Evolutionary conservation across 1,140 invertebrate species (phyloP).

Genomic region (Stegodyphus mimosarum): DNA sequence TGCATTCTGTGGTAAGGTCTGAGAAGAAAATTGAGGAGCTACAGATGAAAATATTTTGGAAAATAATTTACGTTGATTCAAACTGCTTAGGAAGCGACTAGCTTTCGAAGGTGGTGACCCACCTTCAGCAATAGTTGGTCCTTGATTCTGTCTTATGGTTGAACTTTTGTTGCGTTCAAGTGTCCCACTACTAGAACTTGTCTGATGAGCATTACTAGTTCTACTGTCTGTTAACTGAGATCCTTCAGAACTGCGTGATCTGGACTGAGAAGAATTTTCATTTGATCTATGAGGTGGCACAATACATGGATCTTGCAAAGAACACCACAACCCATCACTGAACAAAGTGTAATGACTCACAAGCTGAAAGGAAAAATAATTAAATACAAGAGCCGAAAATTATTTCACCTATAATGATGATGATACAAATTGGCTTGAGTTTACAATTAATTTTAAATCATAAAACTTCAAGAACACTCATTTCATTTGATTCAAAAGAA

Average conservation of each 20-base stretch:
- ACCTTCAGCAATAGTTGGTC: slow-evolving; percentile 14
- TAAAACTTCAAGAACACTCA: too few relatives aligned
- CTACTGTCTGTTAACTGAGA: slow-evolving; percentile 4
- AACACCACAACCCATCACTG: slow-evolving; percentile 65
- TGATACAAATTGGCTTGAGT: too few relatives aligned
- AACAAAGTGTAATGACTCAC: slow-evolving; percentile 65
- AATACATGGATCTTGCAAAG: slow-evolving; percentile 64
- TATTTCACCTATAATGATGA: too few relatives aligned
- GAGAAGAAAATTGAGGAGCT: slow-evolving; percentile 54
- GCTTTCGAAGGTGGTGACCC: slow-evolving; percentile 38
- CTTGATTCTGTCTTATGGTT: not conserved
- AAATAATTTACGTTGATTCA: slow-evolving; percentile 53
- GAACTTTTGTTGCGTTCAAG: slow-evolving; percentile 39
- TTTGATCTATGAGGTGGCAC: slow-evolving; percentile 30
- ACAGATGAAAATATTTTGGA: slow-evolving; percentile 58
- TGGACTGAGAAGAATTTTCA: slow-evolving; percentile 16
- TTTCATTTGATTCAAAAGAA: too few relatives aligned
- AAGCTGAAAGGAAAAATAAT: slow-evolving; percentile 57
- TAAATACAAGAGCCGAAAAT: too few relatives aligned
- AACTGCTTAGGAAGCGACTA: slow-evolving; percentile 46
- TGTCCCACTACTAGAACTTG: slow-evolving; percentile 25
- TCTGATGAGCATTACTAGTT: slow-evolving; percentile 37
- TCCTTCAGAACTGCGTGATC: slow-evolving; percentile 17
- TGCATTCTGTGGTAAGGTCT: slow-evolving; percentile 44
- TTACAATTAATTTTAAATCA: too few relatives aligned